These are phyloP conservation scores for Noctua janthina DNA, from an alignment of 2,888 invertebrate species.

Conservation along the genomic window DNA sequence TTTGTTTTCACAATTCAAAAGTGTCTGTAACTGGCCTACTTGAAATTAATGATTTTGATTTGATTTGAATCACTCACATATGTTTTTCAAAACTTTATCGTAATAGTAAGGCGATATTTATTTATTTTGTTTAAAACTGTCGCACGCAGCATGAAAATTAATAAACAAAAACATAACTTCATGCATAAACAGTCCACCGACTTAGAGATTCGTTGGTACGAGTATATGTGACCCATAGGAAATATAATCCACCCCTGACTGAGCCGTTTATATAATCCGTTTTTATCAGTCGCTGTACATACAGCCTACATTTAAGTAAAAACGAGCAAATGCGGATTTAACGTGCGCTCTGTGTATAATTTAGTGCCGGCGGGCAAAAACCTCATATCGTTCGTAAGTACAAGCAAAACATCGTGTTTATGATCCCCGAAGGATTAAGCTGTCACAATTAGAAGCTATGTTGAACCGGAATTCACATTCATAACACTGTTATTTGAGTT, in stretches of 20 bases:
- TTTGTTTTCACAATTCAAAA: too few relatives aligned
- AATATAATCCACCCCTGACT: conserved; percentile 26
- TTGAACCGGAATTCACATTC: conserved; percentile 16
- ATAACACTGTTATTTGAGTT: neutral
- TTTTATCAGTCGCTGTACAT: conserved; percentile 49
- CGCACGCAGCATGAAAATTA: neutral
- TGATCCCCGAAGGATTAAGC: conserved; percentile 8
- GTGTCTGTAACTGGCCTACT: neutral
- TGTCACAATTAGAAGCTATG: conserved; percentile 23
- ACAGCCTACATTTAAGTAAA: conserved; percentile 41
- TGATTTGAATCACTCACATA: neutral
- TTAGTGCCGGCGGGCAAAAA: conserved; percentile 41
- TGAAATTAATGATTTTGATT: neutral
- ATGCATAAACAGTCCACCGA: neutral
- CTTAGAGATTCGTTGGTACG: neutral
- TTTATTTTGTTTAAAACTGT: neutral
- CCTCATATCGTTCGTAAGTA: conserved; percentile 24
- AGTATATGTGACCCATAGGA: conserved; percentile 15
- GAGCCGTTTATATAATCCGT: conserved; percentile 28
- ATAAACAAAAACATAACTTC: neutral
- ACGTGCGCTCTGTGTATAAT: conserved; percentile 44
- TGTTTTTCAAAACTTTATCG: neutral
- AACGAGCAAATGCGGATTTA: conserved; percentile 51
- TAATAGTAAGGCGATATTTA: neutral
- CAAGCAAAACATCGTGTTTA: conserved; percentile 40